Evolutionary conservation across 1,140 invertebrate species (phyloP).

Genomic region (Drosophila aff.): DNA sequence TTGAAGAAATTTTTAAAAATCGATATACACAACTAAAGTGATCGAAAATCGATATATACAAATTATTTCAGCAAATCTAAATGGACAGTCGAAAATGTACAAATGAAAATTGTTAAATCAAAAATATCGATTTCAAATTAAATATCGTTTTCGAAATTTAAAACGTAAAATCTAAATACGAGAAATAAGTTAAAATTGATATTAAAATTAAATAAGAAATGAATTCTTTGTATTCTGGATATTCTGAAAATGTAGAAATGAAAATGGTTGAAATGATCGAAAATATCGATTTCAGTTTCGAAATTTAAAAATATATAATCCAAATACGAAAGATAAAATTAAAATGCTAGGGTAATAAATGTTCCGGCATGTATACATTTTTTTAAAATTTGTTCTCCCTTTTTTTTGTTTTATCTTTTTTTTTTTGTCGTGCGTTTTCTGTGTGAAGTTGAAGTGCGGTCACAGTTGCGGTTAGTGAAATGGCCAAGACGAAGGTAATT

Average conservation of each 20-base stretch:
- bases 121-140: too few relatives aligned
- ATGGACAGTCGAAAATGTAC: too few relatives aligned
- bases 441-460: constrained; percentile 47
- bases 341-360: not conserved
- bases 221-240: too few relatives aligned
- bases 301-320: not conserved
- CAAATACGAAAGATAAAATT: not conserved
- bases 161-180: too few relatives aligned
- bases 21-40: too few relatives aligned
- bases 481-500: constrained; percentile 47
- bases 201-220: too few relatives aligned
- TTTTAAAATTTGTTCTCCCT: not conserved
- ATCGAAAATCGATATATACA: too few relatives aligned
- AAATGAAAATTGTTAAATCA: too few relatives aligned
- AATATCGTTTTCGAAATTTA: too few relatives aligned
- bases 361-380: not conserved
- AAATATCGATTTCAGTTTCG: not conserved
- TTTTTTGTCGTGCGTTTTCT: constrained; percentile 1
- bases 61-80: too few relatives aligned
- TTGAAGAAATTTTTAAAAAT: too few relatives aligned
- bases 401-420: not conserved
- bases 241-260: not conserved
- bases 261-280: not conserved
- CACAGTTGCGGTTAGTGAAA: constrained; percentile 44
- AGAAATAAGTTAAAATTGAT: too few relatives aligned